phyloP scores from a whole-genome alignment of 2,797 vertebrate species.

The Percopsis omiscomaycus region DNA sequence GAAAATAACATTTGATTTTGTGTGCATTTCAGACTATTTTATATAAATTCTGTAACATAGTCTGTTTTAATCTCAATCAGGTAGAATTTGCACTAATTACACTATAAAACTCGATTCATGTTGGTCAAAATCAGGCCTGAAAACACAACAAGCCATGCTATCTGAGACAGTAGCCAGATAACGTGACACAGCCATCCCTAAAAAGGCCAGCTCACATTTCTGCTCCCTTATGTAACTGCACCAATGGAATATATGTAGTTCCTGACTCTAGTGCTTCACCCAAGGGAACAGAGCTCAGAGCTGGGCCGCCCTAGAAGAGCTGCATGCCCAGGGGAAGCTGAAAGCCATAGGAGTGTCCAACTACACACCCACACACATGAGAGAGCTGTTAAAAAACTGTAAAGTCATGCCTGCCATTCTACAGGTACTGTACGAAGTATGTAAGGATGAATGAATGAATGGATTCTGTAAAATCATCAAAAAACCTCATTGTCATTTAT shows the following conservation, averaged over 20 bases:
- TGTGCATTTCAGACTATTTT: too few relatives aligned
- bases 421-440: slow-evolving; percentile 49
- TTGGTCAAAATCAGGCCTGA: too few relatives aligned
- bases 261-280: slow-evolving; percentile 14
- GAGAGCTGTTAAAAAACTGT: slow-evolving; percentile 49
- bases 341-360: slow-evolving; percentile 84
- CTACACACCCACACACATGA: slow-evolving; percentile 79
- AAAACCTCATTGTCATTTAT: too few relatives aligned
- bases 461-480: too few relatives aligned
- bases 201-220: slow-evolving; percentile 4
- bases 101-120: too few relatives aligned
- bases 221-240: not conserved
- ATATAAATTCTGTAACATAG: too few relatives aligned
- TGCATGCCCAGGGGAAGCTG: slow-evolving; percentile 43
- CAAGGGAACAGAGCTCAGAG: slow-evolving; percentile 71
- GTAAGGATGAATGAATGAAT: not conserved
- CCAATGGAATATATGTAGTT: not conserved
- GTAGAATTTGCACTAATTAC: too few relatives aligned
- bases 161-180: not conserved
- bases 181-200: not conserved
- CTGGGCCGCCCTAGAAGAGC: slow-evolving; percentile 61
- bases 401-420: not conserved
- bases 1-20: too few relatives aligned
- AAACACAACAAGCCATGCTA: too few relatives aligned
- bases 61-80: too few relatives aligned